Percentiles rank a stretch among this genome's conserved stretches.
phyloP scores from a whole-genome alignment of 2,113 vertebrate species.

The Marcusenius ussheri region DNA sequence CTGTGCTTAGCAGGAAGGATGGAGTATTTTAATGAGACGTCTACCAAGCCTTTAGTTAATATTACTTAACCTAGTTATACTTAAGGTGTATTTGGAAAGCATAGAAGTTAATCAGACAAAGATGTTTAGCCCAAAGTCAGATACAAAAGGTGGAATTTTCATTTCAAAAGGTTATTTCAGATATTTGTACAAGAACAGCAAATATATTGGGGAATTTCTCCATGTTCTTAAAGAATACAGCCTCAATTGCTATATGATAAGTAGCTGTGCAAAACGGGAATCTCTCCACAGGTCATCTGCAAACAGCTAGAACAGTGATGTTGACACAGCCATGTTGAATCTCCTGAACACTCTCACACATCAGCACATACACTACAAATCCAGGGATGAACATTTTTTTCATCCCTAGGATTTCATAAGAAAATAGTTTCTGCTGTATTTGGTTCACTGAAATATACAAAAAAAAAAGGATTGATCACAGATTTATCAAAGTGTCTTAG shows the following conservation, averaged over 20 bases:
- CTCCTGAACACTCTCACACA: not conserved
- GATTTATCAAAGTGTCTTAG: conserved; percentile 13
- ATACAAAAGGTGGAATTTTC: not conserved
- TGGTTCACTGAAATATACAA: not conserved
- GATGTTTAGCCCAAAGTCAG: not conserved
- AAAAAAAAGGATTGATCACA: conserved; percentile 12
- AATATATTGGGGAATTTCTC: not conserved
- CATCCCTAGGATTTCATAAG: not conserved
- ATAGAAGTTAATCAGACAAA: not conserved
- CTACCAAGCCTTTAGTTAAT: not conserved
- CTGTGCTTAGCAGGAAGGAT: not conserved
- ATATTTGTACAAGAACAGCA: not conserved
- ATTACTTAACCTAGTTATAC: too few species aligned
- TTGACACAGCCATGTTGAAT: not conserved
- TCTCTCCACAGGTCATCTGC: not conserved
- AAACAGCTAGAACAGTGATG: not conserved
- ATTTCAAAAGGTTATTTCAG: not conserved
- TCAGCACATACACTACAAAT: not conserved
- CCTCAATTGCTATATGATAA: not conserved
- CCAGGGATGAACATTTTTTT: not conserved
- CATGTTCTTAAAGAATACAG: not conserved
- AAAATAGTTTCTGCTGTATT: not conserved
- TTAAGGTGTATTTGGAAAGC: not conserved
- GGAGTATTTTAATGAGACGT: not conserved
- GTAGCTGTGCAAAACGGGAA: not conserved